These are phyloP conservation scores for Mormyrus iriodes DNA, from an alignment of 2,113 vertebrate species.

Conservation along the genomic window DNA sequence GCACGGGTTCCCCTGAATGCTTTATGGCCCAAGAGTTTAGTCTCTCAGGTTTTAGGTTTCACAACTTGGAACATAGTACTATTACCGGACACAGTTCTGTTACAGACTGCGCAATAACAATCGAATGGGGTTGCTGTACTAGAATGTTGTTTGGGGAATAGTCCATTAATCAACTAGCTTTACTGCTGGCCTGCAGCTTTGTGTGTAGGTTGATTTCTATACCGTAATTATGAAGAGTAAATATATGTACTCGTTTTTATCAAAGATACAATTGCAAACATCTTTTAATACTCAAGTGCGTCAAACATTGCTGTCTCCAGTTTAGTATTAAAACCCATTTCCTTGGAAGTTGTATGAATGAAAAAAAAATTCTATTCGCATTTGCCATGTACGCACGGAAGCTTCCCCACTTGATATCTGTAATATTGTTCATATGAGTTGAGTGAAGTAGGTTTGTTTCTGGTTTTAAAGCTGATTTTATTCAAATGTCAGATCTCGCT, in stretches of 20 bases:
- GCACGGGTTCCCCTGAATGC: neutral
- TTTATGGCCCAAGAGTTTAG: neutral
- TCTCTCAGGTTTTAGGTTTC: neutral
- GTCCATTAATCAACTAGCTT: neutral
- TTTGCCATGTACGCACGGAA: neutral
- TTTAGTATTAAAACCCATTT: neutral
- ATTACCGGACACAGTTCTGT: neutral
- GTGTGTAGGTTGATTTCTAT: neutral
- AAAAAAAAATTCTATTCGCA: neutral
- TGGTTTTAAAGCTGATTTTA: neutral
- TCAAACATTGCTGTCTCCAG: neutral
- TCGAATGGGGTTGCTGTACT: neutral
- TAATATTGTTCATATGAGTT: neutral
- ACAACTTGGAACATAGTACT: neutral
- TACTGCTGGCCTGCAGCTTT: neutral
- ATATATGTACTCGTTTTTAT: neutral
- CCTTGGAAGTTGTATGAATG: neutral
- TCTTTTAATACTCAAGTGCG: neutral
- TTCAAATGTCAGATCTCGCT: neutral
- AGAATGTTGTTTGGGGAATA: neutral
- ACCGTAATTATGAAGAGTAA: neutral
- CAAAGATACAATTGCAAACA: neutral
- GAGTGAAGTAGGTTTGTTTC: neutral
- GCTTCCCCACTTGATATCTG: neutral
- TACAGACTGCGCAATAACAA: neutral